These are phyloP conservation scores for Melanotaenia trifasciata DNA, from an alignment of 2,797 vertebrate species.

Conservation along the genomic window DNA sequence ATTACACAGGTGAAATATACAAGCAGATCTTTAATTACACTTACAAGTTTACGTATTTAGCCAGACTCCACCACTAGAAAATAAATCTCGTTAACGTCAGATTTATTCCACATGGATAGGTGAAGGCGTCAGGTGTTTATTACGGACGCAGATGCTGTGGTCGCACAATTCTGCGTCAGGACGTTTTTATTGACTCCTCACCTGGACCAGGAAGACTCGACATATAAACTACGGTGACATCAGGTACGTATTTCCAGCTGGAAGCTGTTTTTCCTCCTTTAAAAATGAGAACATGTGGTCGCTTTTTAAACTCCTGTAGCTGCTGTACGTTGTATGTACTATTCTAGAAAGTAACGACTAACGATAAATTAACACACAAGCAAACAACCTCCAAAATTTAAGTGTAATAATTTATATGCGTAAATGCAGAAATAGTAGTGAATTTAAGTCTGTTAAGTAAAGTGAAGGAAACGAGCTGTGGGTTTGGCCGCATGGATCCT, in stretches of 20 bases:
- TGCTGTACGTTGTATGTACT: not conserved
- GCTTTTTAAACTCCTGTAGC: not conserved
- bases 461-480: not conserved
- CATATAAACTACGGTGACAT: too few species aligned
- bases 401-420: not conserved
- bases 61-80: too few species aligned
- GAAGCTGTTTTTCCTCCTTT: not conserved
- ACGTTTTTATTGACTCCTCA: conserved; percentile 13
- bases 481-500: not conserved
- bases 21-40: too few species aligned
- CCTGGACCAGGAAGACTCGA: conserved; percentile 43
- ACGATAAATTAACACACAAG: not conserved
- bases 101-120: not conserved
- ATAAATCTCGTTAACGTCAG: too few species aligned
- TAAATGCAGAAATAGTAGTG: accelerated
- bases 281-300: too few species aligned
- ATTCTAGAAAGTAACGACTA: too few species aligned
- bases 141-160: not conserved
- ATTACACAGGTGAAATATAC: too few species aligned
- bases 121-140: not conserved
- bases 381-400: not conserved
- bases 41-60: too few species aligned
- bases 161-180: conserved; percentile 23
- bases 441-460: accelerated
- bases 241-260: conserved; percentile 15